phyloP scores from a whole-genome alignment of 2,888 invertebrate genomes.

The Trypoxylon attenuatum region DNA sequence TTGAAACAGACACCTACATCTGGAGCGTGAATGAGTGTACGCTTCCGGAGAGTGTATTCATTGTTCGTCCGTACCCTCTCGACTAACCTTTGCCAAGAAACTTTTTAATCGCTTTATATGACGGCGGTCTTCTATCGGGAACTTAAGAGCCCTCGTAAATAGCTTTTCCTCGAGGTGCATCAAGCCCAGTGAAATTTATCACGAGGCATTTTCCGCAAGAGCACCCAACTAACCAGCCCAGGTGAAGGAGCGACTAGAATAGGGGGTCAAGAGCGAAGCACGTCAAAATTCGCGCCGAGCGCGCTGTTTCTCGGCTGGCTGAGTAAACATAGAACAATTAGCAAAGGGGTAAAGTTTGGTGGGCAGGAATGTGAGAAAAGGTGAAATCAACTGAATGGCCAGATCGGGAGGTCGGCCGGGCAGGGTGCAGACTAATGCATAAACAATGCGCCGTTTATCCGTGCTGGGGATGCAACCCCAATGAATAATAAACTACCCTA shows the following conservation, averaged over 20 bases:
- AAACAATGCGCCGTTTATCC: slow-evolving; percentile 70
- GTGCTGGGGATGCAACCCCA: slow-evolving; percentile 62
- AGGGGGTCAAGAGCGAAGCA: not conserved
- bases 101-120: too few relatives aligned
- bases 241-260: too few relatives aligned
- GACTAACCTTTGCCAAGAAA: too few relatives aligned
- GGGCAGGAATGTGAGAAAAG: slow-evolving; percentile 44
- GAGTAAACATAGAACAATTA: slow-evolving; percentile 24
- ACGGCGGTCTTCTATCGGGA: not conserved
- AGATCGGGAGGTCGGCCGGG: slow-evolving; percentile 44
- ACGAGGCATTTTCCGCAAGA: slow-evolving; percentile 8
- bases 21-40: too few relatives aligned
- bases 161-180: not conserved
- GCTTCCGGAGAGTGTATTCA: slow-evolving; percentile 23
- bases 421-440: slow-evolving; percentile 66
- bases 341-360: slow-evolving; percentile 27
- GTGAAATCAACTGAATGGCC: slow-evolving; percentile 39
- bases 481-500: slow-evolving; percentile 68
- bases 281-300: slow-evolving; percentile 4
- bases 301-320: not conserved
- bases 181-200: slow-evolving; percentile 17
- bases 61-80: slow-evolving; percentile 9
- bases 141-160: not conserved
- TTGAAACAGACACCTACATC: too few relatives aligned
- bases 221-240: too few relatives aligned